Base-by-base conservation (phyloP, 1,140 invertebrate species). In the Apocrypta bakeri region DNA sequence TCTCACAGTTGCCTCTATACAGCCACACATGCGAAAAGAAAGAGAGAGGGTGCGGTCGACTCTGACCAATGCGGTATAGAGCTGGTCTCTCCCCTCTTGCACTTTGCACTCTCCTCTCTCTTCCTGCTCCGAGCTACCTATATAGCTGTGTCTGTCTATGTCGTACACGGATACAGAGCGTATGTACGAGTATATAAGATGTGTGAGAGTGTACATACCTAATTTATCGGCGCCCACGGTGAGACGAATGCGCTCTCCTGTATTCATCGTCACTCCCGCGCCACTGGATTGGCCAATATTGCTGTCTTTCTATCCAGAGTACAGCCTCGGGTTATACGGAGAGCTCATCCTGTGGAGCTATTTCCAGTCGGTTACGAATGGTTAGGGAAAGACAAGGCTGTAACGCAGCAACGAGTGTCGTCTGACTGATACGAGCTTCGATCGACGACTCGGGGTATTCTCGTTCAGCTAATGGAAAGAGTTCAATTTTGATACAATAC, bases 191-290 rank as follows among this genome's bases (percentile, higher is more conserved):
- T n/a, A n/a, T n/a, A n/a, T n/a, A n/a, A n/a, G n/a, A n/a, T n/a
- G n/a, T n/a, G n/a, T n/a, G 42, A 37, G 71, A 8, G 27, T 56
- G 61, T 14, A 66, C 4, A 76, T 89, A 87, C 86, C 88, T 90
- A 90, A 91, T 91, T 89, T 92, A 92, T 92, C 76, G 90, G 88
- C 87, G 88, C 88, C 89, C 88, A 87, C 87, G 87, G 90, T 88
- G 88, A 91, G 90, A 92, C 89, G 90, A 89, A 92, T 91, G 88
- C 88, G 86, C 87, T 82, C 87, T 89, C 87, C 85, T 89, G 89
- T 90, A 87, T 87, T 87, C 88, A 89, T 86, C 87, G 90, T 77
- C 27, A 77, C 61, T 88, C 85, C 85, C 87, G 87, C 87, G 86
- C 17, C 48, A 17, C 17, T 85, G 88, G 86, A 87, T 89, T 89